Base-by-base conservation (phyloP, 2,888 invertebrate species). In the Lithophane semibrunnea region DNA sequence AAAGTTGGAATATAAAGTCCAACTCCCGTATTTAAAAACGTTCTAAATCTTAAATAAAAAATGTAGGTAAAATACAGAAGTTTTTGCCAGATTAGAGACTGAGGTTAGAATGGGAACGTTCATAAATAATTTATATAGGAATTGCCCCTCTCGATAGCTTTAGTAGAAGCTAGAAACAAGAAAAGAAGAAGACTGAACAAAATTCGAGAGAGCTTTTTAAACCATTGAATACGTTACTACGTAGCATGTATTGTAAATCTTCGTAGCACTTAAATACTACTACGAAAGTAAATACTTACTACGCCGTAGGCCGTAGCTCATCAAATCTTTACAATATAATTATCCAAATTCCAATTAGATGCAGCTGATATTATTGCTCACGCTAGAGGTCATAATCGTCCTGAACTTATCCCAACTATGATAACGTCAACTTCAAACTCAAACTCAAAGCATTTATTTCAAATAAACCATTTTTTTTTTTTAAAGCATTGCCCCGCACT, bases 341-440 rank as follows among this genome's bases (percentile, higher is more conserved):
- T n/a, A 24, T 37, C 24, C 7, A 49, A 58, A 66, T 49, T 44
- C 61, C 54, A 65, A 52, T 12, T 61, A 56, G 18, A 49, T n/a
- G 21, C 37, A 8, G 47, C 24, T 47, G 16, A 49, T 58, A 13
- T 13, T n/a, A 60, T 54, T 60, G 16, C 16, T 8, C 7, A 61
- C 37, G 16, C 67, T 16, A 70, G 4, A 78, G 37, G 12, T 54
- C 54, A 54, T 18, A 60, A 52, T 58, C 13, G 47, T 60, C 24
- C 37, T 47, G 56, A 54, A 71, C 49, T 60, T 72, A 29, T 68
- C 24, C 49, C 49, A 80, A 56, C 49, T 70, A 61, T 49, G 60
- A 56, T 77, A 73, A 68, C 67, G 71, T 72, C 64, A 8, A 47
- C 7, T 24, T 54, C 64, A 29, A 29, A 29, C 29, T 29, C 29